Conservation (phyloP, 2,797 vertebrate species). For the Ammospiza maritima region DNA sequence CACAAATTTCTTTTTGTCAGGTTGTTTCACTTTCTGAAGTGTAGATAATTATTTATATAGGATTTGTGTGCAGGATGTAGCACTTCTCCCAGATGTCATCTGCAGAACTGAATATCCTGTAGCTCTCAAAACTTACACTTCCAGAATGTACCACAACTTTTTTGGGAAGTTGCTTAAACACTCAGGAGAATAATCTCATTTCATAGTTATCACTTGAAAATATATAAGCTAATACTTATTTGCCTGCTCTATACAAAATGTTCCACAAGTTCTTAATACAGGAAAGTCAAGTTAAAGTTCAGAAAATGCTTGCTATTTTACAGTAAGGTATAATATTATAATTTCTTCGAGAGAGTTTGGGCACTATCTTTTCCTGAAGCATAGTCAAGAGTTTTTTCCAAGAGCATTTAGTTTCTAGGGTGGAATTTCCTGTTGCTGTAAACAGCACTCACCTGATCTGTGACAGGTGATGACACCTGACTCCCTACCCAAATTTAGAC, state of each 20-base stretch:
- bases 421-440: background rate
- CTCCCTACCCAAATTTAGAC: background rate
- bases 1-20: background rate
- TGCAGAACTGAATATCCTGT: background rate
- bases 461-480: too few species aligned
- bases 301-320: background rate
- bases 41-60: background rate
- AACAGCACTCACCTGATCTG: background rate
- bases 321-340: background rate
- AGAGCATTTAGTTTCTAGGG: background rate
- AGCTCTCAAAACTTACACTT: background rate
- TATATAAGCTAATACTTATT: background rate
- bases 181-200: background rate
- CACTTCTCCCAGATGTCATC: background rate
- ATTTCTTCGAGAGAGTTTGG: background rate
- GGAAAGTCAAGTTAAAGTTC: background rate
- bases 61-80: background rate
- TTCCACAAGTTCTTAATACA: background rate
- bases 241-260: background rate
- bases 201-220: background rate
- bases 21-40: background rate
- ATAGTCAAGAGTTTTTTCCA: background rate
- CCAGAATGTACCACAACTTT: background rate
- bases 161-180: background rate
- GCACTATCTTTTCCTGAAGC: background rate